phyloP scores from a whole-genome alignment of 1,140 invertebrate species.

The Drosophila ficusphila region DNA sequence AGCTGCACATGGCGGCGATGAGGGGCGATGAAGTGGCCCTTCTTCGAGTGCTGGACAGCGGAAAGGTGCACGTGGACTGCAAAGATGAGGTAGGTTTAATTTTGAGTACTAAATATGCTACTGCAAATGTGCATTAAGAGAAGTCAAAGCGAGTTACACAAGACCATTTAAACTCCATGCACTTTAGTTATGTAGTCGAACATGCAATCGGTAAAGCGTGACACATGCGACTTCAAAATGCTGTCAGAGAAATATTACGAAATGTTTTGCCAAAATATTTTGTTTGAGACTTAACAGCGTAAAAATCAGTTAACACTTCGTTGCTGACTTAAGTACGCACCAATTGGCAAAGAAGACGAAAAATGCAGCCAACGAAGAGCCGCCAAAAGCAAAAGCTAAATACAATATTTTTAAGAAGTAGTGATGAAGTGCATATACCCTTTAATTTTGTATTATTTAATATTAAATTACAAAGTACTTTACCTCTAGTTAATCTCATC shows the following conservation, averaged over 20 bases:
- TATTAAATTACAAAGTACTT: no score
- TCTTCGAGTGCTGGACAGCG: conserved; percentile 92
- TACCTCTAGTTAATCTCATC: no score
- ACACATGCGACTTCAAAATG: conserved; percentile 37
- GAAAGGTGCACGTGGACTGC: conserved; percentile 96
- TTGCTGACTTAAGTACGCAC: conserved; percentile 56
- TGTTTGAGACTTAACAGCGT: conserved; percentile 2
- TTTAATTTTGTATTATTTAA: neutral
- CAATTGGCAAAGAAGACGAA: conserved; percentile 66
- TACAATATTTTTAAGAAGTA: neutral
- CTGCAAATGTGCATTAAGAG: no score
- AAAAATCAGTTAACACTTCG: conserved; percentile 58
- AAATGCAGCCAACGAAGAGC: conserved; percentile 21
- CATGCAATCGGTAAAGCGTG: conserved; percentile 23
- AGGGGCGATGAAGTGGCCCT: conserved; percentile 92
- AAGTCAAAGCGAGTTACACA: conserved; percentile 37
- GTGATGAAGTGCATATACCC: neutral
- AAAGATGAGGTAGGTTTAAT: conserved; percentile 91
- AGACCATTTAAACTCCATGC: conserved; percentile 9
- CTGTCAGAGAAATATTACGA: conserved; percentile 43
- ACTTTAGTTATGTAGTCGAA: conserved; percentile 6
- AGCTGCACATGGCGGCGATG: conserved; percentile 94
- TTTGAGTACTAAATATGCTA: no score
- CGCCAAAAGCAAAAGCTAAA: neutral
- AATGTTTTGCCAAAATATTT: conserved; percentile 26